These are phyloP conservation scores for Ceratothoa steindachneri DNA, from an alignment of 2,888 invertebrate species.

Conservation along the genomic window DNA sequence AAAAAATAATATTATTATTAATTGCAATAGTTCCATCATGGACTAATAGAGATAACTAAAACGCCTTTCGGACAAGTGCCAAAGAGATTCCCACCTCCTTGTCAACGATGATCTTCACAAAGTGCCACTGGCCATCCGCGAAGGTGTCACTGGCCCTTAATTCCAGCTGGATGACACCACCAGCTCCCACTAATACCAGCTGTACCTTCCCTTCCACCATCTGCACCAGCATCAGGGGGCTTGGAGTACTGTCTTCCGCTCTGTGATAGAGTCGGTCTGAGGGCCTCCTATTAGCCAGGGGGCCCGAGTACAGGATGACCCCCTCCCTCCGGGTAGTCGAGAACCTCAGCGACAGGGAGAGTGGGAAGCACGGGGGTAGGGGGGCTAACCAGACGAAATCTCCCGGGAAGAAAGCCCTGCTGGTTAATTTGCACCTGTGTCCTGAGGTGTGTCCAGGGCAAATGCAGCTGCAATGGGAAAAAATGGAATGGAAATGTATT, in stretches of 20 bases:
- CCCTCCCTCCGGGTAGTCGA: conserved; percentile 26
- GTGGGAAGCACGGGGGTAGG: conserved; percentile 35
- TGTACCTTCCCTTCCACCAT: not conserved
- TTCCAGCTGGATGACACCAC: not conserved
- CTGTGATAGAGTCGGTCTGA: not conserved
- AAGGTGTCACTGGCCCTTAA: not conserved
- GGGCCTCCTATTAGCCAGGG: conserved; percentile 20
- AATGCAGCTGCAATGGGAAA: conserved; percentile 43
- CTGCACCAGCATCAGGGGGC: not conserved
- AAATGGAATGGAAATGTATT: not conserved
- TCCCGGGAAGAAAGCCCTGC: conserved; percentile 26
- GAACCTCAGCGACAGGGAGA: conserved; percentile 29
- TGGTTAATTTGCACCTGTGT: conserved; percentile 26
- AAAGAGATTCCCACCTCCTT: too few relatives aligned
- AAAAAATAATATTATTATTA: too few relatives aligned
- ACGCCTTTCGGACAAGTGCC: too few relatives aligned
- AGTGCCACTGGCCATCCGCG: not conserved
- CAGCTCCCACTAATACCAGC: not conserved
- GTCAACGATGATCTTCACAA: too few relatives aligned
- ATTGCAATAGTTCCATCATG: too few relatives aligned
- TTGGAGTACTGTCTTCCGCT: not conserved
- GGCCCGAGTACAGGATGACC: conserved; percentile 38
- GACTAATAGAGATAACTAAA: too few relatives aligned
- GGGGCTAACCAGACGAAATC: conserved; percentile 42
- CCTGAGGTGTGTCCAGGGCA: conserved; percentile 39